phyloP scores from a whole-genome alignment of 2,888 invertebrate species.

The Bimastos eiseni region DNA sequence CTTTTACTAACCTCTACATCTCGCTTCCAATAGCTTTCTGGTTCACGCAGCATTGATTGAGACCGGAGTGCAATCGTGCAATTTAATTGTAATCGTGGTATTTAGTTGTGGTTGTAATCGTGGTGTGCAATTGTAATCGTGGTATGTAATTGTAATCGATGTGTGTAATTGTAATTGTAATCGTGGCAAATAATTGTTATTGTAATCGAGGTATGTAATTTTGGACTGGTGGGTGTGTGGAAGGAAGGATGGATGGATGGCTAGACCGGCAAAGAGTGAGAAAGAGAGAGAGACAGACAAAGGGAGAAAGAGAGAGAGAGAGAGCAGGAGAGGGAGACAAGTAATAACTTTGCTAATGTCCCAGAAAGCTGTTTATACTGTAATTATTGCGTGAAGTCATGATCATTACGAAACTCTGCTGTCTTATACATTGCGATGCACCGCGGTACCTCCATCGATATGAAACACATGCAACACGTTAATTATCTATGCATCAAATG shows the following conservation, averaged over 20 bases:
- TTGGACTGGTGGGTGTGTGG: too few species aligned
- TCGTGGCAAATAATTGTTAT: too few species aligned
- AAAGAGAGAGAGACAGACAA: not conserved
- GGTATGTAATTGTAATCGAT: too few species aligned
- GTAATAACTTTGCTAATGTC: not conserved
- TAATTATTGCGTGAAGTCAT: not conserved
- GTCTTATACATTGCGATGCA: not conserved
- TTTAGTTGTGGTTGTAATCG: too few species aligned
- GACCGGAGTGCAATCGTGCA: not conserved
- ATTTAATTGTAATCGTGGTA: too few species aligned
- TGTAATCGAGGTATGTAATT: too few species aligned
- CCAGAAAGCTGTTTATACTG: constrained; percentile 13
- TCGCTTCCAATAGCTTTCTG: not conserved
- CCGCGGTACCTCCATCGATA: not conserved
- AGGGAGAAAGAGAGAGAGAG: not conserved
- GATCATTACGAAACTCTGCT: not conserved
- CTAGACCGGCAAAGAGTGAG: not conserved
- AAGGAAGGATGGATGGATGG: constrained; percentile 23
- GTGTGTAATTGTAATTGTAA: too few species aligned
- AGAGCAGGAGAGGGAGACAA: too few species aligned
- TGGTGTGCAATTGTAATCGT: too few species aligned
- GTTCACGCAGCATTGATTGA: not conserved
- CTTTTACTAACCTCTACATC: too few species aligned
- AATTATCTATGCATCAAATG: not conserved
- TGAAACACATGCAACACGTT: not conserved